phyloP scores from a whole-genome alignment of 2,113 vertebrate genomes.

The Lamprologus lemairii region DNA sequence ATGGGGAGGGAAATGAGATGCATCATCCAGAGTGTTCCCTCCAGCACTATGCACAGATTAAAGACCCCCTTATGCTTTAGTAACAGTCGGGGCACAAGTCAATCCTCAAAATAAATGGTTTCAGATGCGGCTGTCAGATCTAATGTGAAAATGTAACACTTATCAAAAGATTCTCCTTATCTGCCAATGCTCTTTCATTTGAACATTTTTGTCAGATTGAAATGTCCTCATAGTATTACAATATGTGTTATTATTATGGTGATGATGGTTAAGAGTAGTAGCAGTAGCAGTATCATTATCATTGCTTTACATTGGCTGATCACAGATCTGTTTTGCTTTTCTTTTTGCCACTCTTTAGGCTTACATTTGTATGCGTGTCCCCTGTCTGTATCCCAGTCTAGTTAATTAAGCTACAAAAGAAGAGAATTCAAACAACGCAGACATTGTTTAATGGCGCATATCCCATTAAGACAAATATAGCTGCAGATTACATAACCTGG shows the following conservation, averaged over 20 bases:
- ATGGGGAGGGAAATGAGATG: conserved; percentile 49
- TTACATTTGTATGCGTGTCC: background rate
- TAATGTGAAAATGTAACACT: conserved; percentile 10
- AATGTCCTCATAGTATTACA: background rate
- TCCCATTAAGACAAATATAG: conserved; percentile 58
- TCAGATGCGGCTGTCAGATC: conserved; percentile 28
- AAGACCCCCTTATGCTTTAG: conserved; percentile 47
- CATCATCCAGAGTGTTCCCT: conserved; percentile 40
- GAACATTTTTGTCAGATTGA: background rate
- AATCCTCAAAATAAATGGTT: conserved; percentile 35
- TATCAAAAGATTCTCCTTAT: background rate
- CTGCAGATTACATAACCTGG: conserved; percentile 54
- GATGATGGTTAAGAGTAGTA: background rate
- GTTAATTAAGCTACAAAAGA: conserved; percentile 45
- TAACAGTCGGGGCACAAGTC: conserved; percentile 40
- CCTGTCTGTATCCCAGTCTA: background rate
- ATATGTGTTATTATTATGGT: background rate
- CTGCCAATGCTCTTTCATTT: background rate
- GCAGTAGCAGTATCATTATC: background rate
- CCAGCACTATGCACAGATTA: conserved; percentile 39
- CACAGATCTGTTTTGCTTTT: background rate
- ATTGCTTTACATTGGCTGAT: background rate
- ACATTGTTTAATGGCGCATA: conserved; percentile 52
- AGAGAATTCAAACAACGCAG: conserved; percentile 30
- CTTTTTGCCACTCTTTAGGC: background rate